Evolutionary conservation across 2,113 vertebrate genomes (phyloP).

Genomic region (Silurus asotus): DNA sequence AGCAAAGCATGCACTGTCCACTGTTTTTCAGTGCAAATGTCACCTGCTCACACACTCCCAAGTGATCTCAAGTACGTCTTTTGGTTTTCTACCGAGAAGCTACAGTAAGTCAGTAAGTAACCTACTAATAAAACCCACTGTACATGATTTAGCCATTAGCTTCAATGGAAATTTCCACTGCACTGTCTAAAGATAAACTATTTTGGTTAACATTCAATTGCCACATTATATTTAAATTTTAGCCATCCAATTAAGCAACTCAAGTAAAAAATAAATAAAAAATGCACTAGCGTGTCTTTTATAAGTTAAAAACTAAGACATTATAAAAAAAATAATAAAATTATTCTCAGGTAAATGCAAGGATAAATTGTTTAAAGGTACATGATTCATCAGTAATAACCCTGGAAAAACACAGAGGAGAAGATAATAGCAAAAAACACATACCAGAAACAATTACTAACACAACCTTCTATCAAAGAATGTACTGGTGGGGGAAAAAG

Average conservation of each 20-base stretch:
- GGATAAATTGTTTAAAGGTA: constrained; percentile 16
- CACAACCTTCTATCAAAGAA: constrained; percentile 28
- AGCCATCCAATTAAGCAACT: not conserved
- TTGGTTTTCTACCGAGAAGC: too few relatives aligned
- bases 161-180: not conserved
- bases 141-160: not conserved
- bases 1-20: not conserved
- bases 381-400: constrained; percentile 58
- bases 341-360: not conserved
- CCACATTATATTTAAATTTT: not conserved
- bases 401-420: constrained; percentile 29
- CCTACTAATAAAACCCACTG: not conserved
- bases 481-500: constrained; percentile 52
- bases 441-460: constrained; percentile 54
- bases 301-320: not conserved
- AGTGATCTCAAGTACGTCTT: too few relatives aligned
- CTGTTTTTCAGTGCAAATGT: not conserved
- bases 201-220: not conserved
- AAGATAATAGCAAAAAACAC: constrained; percentile 25
- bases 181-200: not conserved
- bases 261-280: not conserved
- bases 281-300: not conserved
- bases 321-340: too few relatives aligned
- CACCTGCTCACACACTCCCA: not conserved
- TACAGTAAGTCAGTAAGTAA: not conserved